Percentiles rank a stretch among this genome's conserved stretches.
These are phyloP conservation scores for Parambassis ranga DNA, from an alignment of 2,797 vertebrate species.

Conservation along the genomic window DNA sequence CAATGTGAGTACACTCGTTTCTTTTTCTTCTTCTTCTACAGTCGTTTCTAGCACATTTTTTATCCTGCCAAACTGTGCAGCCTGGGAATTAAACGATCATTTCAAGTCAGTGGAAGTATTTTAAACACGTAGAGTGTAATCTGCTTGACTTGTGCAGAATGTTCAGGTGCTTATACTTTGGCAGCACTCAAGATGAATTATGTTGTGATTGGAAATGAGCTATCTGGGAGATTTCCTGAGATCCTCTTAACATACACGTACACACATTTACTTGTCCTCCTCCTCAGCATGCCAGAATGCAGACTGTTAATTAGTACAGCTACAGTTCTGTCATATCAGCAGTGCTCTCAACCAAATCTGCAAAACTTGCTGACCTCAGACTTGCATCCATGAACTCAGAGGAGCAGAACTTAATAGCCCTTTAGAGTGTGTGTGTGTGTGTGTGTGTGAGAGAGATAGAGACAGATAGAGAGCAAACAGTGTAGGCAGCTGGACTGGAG, in stretches of 20 bases:
- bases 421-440: neutral
- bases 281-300: neutral
- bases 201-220: conserved; percentile 30
- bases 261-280: neutral
- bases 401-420: conserved; percentile 43
- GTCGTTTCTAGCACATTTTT: conserved; percentile 6
- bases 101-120: conserved; percentile 28
- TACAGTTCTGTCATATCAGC: conserved; percentile 60
- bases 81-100: conserved; percentile 8
- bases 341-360: conserved; percentile 50
- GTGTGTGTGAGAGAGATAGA: neutral
- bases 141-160: conserved; percentile 9
- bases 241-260: conserved; percentile 14
- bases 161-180: conserved; percentile 20
- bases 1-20: neutral
- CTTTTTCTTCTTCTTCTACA: neutral
- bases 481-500: conserved; percentile 12
- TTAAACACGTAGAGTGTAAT: conserved; percentile 20
- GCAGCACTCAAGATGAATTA: conserved; percentile 16
- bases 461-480: conserved; percentile 21
- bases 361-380: conserved; percentile 63
- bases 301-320: conserved; percentile 64
- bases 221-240: conserved; percentile 5
- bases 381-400: conserved; percentile 26
- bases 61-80: conserved; percentile 10